These are phyloP conservation scores for Perithous albicinctus DNA, from an alignment of 2,888 invertebrate genomes.

Conservation along the genomic window DNA sequence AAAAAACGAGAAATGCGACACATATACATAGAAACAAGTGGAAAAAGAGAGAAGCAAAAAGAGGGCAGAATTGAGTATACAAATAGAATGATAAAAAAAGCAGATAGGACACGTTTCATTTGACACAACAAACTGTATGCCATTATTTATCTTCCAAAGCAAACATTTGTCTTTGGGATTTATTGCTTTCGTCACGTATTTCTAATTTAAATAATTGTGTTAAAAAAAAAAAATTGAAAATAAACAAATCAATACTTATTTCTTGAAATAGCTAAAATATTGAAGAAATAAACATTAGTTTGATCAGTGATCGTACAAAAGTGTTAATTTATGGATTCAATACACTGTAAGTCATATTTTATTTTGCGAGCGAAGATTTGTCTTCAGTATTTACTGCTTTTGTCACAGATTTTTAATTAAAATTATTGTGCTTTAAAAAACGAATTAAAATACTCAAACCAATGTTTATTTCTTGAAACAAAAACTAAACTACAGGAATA, in stretches of 20 bases:
- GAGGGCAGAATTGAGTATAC: constrained; percentile 1
- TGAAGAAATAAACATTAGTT: too few relatives aligned
- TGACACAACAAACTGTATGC: not conserved
- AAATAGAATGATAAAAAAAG: not conserved
- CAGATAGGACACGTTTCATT: not conserved
- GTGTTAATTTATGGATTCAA: too few relatives aligned
- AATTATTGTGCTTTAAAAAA: not conserved
- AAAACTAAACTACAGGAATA: not conserved
- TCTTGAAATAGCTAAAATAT: too few relatives aligned
- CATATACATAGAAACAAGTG: not conserved
- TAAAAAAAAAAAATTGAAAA: too few relatives aligned
- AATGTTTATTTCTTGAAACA: not conserved
- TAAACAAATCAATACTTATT: too few relatives aligned
- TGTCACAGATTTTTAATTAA: not conserved
- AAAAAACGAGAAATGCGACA: not conserved
- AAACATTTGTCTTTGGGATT: not conserved
- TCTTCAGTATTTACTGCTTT: not conserved
- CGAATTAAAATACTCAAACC: not conserved
- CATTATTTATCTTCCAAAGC: not conserved
- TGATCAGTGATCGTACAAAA: too few relatives aligned
- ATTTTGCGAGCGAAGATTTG: not conserved
- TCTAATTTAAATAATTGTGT: not conserved
- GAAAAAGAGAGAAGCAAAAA: not conserved
- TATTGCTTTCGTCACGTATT: not conserved
- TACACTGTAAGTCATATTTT: not conserved